These are phyloP conservation scores for Otocyon megalotis DNA, from an alignment of 2,113 vertebrate species.

Conservation along the genomic window DNA sequence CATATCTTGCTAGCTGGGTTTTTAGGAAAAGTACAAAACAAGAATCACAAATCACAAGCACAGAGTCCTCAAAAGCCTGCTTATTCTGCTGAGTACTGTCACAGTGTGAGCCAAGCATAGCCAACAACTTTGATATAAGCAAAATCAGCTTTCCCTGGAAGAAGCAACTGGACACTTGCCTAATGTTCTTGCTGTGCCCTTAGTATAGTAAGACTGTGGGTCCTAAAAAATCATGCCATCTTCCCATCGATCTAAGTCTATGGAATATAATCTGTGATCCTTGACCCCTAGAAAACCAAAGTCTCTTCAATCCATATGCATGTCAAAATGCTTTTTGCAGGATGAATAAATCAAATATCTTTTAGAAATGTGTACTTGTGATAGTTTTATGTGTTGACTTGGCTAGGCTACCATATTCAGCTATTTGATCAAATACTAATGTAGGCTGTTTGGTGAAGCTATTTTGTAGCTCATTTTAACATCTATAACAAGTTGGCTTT, in stretches of 20 bases:
- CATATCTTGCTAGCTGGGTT: conserved; percentile 45
- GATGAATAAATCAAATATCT: not conserved
- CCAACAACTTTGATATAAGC: not conserved
- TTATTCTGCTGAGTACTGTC: not conserved
- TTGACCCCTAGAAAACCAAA: not conserved
- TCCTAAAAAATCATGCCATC: not conserved
- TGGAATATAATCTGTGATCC: not conserved
- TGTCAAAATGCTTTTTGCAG: not conserved
- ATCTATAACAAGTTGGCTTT: not conserved
- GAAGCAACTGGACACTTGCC: not conserved
- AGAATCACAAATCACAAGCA: not conserved
- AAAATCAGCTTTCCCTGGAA: not conserved
- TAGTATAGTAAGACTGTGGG: not conserved
- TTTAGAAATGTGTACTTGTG: not conserved
- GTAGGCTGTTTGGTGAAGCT: not conserved
- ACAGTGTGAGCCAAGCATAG: not conserved
- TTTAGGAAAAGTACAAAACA: conserved; percentile 52
- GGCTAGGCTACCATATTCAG: not conserved
- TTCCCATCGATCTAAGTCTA: not conserved
- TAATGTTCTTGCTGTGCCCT: not conserved
- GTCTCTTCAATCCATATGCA: not conserved
- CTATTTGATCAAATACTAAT: not conserved
- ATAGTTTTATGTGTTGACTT: not conserved
- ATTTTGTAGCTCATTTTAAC: not conserved
- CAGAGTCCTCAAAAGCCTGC: not conserved